Evolutionary conservation across 2,888 invertebrate species (phyloP).

Genomic region (Coenonympha glycerion): DNA sequence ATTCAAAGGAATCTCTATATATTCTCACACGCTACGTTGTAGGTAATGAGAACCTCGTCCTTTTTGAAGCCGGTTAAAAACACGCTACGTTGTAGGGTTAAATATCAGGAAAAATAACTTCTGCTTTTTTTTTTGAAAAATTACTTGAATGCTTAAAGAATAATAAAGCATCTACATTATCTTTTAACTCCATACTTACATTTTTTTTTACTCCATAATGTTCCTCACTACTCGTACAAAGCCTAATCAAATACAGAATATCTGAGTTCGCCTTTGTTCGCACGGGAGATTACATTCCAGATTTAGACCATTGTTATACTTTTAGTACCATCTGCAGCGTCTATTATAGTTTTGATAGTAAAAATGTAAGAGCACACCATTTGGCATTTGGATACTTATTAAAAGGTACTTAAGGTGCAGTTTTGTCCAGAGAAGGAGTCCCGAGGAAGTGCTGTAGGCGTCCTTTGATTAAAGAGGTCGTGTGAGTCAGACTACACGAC

Average conservation of each 20-base stretch:
- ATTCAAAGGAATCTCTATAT: too few relatives aligned
- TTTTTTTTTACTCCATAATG: not conserved
- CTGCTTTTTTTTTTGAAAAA: too few relatives aligned
- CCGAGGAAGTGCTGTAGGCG: slow-evolving; percentile 36
- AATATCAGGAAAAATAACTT: too few relatives aligned
- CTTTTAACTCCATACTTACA: not conserved
- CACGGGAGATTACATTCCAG: slow-evolving; percentile 23
- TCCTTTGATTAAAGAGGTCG: slow-evolving; percentile 53
- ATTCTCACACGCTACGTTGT: too few relatives aligned
- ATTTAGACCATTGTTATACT: slow-evolving; percentile 30
- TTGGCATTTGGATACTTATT: slow-evolving; percentile 3
- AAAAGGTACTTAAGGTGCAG: slow-evolving; percentile 27
- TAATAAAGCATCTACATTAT: not conserved
- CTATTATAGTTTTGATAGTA: slow-evolving; percentile 21
- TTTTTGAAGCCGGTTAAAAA: too few relatives aligned
- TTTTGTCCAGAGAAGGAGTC: slow-evolving; percentile 31
- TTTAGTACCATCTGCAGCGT: slow-evolving; percentile 25
- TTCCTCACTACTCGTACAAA: not conserved
- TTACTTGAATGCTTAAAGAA: not conserved
- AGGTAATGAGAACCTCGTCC: too few relatives aligned
- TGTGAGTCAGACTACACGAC: slow-evolving; percentile 54
- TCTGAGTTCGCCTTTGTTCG: slow-evolving; percentile 11
- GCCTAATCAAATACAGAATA: not conserved
- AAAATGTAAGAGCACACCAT: not conserved
- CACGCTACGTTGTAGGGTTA: too few relatives aligned